Conservation (phyloP, 2,797 vertebrate species). For the Sarcoramphus papa region DNA sequence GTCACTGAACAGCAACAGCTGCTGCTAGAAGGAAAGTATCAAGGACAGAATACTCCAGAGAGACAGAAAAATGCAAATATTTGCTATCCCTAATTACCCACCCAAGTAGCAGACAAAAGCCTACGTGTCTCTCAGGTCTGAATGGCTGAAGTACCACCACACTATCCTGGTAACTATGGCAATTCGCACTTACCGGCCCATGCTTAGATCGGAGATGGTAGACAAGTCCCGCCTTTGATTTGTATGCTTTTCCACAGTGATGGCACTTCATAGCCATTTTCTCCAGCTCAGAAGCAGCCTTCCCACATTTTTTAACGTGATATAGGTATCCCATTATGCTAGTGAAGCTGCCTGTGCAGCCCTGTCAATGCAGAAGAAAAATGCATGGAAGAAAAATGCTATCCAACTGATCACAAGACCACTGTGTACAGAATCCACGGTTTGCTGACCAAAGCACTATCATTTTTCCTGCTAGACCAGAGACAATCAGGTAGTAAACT, state of each 20-base stretch:
- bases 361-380: conserved; percentile 71
- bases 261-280: conserved; percentile 88
- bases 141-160: neutral
- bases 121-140: rapidly evolving
- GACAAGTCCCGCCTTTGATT: conserved; percentile 88
- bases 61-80: neutral
- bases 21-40: neutral
- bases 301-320: conserved; percentile 91
- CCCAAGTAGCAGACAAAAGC: neutral
- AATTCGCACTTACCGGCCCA: conserved; percentile 78
- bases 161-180: rapidly evolving
- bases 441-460: neutral
- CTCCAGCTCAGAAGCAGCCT: conserved; percentile 88
- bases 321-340: conserved; percentile 95
- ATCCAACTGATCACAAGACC: neutral
- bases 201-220: conserved; percentile 93
- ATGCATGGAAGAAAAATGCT: neutral
- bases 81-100: neutral
- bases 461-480: neutral
- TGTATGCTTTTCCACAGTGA: conserved; percentile 90
- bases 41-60: neutral
- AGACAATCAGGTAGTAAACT: neutral
- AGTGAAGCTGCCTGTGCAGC: conserved; percentile 88
- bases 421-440: neutral
- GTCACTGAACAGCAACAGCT: neutral